phyloP scores from a whole-genome alignment of 2,888 invertebrate genomes.

The Bombylius discolor region DNA sequence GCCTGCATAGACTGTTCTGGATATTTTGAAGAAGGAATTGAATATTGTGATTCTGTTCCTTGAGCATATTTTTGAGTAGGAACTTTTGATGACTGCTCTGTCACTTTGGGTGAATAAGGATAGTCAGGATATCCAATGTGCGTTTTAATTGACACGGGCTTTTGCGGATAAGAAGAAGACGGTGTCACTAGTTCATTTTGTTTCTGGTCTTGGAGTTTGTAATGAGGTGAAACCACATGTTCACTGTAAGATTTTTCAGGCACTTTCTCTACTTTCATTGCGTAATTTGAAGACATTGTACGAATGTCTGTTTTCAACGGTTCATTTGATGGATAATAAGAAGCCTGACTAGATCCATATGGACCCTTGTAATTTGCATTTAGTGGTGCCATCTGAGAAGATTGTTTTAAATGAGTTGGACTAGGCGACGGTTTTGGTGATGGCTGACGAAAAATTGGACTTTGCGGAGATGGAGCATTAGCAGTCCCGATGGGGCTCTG shows the following conservation, averaged over 20 bases:
- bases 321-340: neutral
- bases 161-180: neutral
- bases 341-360: neutral
- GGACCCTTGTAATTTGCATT: constrained; percentile 3
- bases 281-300: neutral
- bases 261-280: neutral
- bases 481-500: constrained; percentile 10
- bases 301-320: neutral
- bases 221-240: neutral
- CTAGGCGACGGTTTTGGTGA: constrained; percentile 14
- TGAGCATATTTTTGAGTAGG: neutral
- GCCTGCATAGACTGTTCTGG: neutral
- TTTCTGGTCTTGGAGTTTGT: neutral
- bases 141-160: neutral
- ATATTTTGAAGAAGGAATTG: neutral
- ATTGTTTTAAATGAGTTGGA: constrained; percentile 9
- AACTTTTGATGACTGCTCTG: neutral
- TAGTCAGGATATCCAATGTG: neutral
- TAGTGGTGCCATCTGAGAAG: constrained; percentile 1
- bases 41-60: neutral
- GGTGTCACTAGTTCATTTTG: neutral
- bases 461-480: constrained; percentile 11
- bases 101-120: neutral
- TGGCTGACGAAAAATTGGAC: constrained; percentile 12
- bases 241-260: neutral